Evolutionary conservation across 2,888 invertebrate genomes (phyloP), one percentile per base, ranked within the genome.

Genomic region (Dynastes hyllus): DNA sequence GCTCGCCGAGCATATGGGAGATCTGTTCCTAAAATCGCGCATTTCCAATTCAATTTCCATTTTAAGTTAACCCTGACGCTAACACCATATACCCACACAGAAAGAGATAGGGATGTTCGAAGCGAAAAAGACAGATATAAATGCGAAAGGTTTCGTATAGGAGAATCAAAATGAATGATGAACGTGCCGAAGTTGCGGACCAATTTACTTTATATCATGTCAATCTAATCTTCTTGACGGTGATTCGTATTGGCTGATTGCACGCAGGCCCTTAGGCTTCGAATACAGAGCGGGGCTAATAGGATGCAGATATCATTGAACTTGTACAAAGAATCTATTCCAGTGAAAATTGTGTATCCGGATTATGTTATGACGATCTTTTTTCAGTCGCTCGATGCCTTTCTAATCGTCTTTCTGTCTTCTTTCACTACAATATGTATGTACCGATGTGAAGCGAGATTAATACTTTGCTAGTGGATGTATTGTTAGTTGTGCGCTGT

Each of bases 41-140:
- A 55, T 73, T 61, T 73, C 58, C 16, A 84, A 87, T 87, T 87
- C 87, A 87, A 87, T 87, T 87, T 87, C 87, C 87, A 87, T 87
- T 86, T 87, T 86, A 86, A 87, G 87, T 86, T 86, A 83, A 85
- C 84, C 81, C 83, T 81, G 82, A 82, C 83, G 84, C 84, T 53
- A 45, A 61, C 58, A 40, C 61, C 84, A 82, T 80, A 80, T 80
- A 81, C 81, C 77, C 69, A 79, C 78, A 69, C 78, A 80, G 78
- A 81, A 76, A 78, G 78, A 69, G 50, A 32, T 71, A 22, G 16
- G 27, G 45, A 73, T 77, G 66, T 51, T 69, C 9, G 9, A 63
- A 78, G 67, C 66, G 80, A 77, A 81, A 82, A 81, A 83, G 83
- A 84, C 81, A 55, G 84, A 82, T 83, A 83, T 82, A 84, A 84